phyloP scores from a whole-genome alignment of 1,140 invertebrate species.

The Ganaspis sp. region DNA sequence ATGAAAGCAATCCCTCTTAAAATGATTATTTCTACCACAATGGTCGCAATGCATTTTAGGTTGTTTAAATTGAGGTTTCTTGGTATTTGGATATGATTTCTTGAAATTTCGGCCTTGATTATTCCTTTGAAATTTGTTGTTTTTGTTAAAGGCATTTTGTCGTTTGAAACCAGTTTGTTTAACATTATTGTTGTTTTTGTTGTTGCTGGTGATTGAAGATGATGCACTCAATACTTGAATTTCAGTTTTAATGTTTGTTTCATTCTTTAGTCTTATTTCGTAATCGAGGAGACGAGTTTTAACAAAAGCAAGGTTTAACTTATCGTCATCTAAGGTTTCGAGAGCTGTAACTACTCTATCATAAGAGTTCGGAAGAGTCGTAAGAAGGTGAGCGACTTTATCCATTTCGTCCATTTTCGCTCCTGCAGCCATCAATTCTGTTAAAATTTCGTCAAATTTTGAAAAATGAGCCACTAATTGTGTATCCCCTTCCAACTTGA shows the following conservation, averaged over 20 bases:
- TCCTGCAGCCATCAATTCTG: not conserved
- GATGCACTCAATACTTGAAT: not conserved
- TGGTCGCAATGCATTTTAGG: not conserved
- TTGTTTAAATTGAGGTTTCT: not conserved
- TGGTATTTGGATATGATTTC: not conserved
- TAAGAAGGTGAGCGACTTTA: constrained; percentile 25
- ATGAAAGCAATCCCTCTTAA: not conserved
- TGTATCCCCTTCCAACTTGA: constrained; percentile 66
- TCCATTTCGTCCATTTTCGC: not conserved
- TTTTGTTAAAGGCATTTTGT: not conserved
- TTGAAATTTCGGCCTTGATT: not conserved
- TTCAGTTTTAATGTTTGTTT: not conserved
- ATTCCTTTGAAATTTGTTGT: not conserved
- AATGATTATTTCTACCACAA: not conserved
- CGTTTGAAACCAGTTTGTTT: too few relatives aligned
- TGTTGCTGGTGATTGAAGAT: not conserved
- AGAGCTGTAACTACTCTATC: constrained; percentile 46
- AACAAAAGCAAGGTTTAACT: constrained; percentile 48
- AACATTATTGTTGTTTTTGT: not conserved
- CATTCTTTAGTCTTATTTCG: constrained; percentile 23
- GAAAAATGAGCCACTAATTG: constrained; percentile 64
- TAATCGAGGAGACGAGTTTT: constrained; percentile 43
- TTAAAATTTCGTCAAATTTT: constrained; percentile 66
- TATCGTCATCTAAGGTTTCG: constrained; percentile 49
- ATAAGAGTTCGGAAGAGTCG: constrained; percentile 43